Conservation (phyloP, 2,888 invertebrate species). For the Teleogryllus oceanicus region DNA sequence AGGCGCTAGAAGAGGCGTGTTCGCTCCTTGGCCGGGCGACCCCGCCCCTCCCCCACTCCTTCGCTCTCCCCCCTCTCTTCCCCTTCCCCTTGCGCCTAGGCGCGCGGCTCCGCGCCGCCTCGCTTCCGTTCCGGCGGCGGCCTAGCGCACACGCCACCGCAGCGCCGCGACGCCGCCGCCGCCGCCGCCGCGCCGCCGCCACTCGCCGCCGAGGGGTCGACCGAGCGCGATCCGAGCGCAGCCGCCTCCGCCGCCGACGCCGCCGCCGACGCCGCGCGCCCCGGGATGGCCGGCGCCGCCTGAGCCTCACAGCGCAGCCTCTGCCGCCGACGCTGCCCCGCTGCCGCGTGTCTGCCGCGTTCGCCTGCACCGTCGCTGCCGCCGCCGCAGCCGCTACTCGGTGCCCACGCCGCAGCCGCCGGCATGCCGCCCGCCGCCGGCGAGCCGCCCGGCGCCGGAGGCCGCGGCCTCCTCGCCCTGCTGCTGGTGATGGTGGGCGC, state of each 20-base stretch:
- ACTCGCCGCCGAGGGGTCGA: conserved; percentile 10
- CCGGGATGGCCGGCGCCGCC: neutral
- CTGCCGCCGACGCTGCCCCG: neutral
- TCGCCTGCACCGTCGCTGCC: neutral
- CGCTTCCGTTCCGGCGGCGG: neutral
- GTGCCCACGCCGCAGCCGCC: neutral
- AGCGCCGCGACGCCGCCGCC: conserved; percentile 28
- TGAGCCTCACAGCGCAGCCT: conserved; percentile 5
- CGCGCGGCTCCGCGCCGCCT: neutral
- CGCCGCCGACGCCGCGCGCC: neutral
- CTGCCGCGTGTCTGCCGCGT: neutral
- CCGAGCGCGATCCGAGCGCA: neutral
- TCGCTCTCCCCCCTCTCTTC: neutral
- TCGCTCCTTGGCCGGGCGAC: no score
- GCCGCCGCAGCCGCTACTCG: neutral
- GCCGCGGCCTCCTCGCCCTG: conserved; percentile 24
- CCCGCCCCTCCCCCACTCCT: no score
- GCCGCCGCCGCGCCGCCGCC: neutral
- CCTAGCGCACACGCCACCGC: conserved; percentile 21
- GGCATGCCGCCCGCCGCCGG: conserved; percentile 28
- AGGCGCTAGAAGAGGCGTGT: no score
- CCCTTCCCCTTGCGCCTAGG: neutral
- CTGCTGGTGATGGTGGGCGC: conserved; percentile 28
- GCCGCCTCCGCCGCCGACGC: neutral
- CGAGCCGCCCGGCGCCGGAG: conserved; percentile 25